A percentile compares a stretch with the other conserved stretches of the same genome.
phyloP scores from a whole-genome alignment of 1,140 invertebrate genomes.

The Druon quercuslanigerum region DNA sequence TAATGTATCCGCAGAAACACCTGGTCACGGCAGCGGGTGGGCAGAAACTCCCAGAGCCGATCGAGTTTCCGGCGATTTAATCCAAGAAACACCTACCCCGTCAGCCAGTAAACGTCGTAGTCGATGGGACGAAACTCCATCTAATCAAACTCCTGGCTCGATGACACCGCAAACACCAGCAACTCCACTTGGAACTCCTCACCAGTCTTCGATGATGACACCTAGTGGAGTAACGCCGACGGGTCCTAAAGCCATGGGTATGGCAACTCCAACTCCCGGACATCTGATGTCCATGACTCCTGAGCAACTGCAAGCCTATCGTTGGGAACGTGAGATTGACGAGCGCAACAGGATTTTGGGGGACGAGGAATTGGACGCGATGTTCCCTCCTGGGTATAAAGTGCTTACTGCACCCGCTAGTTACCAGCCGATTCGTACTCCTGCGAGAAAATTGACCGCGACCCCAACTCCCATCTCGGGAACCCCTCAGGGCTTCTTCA shows the following conservation, averaged over 20 bases:
- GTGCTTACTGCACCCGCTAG: slow-evolving; percentile 95
- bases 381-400: slow-evolving; percentile 99
- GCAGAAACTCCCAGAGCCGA: slow-evolving; percentile 98
- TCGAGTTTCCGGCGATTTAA: slow-evolving; percentile 86
- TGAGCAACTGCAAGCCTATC: slow-evolving; percentile 97
- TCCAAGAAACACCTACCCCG: slow-evolving; percentile 94
- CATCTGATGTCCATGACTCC: slow-evolving; percentile 98
- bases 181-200: slow-evolving; percentile 82
- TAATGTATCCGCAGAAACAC: slow-evolving; percentile 83
- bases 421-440: slow-evolving; percentile 98
- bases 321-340: slow-evolving; percentile 99
- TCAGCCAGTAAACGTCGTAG: slow-evolving; percentile 89
- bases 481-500: slow-evolving; percentile 96
- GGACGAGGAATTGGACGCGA: slow-evolving; percentile 97
- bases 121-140: slow-evolving; percentile 98
- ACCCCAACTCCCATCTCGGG: slow-evolving; percentile 97
- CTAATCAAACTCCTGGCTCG: slow-evolving; percentile 82
- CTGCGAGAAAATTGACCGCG: slow-evolving; percentile 96
- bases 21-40: slow-evolving; percentile 95
- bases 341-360: slow-evolving; percentile 96
- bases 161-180: slow-evolving; percentile 85
- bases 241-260: slow-evolving; percentile 96
- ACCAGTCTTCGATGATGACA: slow-evolving; percentile 77
- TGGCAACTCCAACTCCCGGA: slow-evolving; percentile 97
- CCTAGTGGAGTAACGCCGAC: slow-evolving; percentile 88